Evolutionary conservation across 64 coral and sea anemone species (phyloP).

Genomic region (Montipora capricornis): DNA sequence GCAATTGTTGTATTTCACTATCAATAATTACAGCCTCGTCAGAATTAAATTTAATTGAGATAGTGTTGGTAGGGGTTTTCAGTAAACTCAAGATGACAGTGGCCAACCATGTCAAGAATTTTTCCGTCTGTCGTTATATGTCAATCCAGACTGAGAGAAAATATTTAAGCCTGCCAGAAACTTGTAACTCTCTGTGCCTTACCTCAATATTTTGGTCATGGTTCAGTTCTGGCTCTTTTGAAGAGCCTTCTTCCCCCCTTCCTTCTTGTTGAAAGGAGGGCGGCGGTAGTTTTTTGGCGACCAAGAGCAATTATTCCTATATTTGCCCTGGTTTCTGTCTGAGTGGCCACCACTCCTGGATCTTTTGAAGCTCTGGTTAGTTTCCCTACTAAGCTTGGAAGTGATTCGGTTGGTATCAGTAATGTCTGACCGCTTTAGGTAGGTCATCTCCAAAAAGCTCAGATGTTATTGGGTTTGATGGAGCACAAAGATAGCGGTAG

Average conservation of each 20-base stretch:
- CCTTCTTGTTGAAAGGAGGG: conserved; percentile 3
- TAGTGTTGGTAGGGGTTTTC: conserved; percentile 15
- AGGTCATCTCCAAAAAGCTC: conserved; percentile 59
- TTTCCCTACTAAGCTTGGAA: conserved; percentile 50
- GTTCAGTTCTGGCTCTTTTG: conserved; percentile 29
- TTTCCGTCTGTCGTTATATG: conserved; percentile 22
- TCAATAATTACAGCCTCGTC: conserved; percentile 34
- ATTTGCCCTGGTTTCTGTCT: conserved; percentile 24
- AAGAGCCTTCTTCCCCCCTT: neutral
- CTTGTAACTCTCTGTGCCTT: conserved; percentile 26
- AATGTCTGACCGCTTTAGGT: conserved; percentile 16
- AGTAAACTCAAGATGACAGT: conserved; percentile 33
- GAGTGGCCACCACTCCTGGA: conserved; percentile 38
- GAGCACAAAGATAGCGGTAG: conserved; percentile 36
- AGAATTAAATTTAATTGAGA: conserved; percentile 6
- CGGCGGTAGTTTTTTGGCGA: conserved; percentile 34
- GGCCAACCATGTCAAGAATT: conserved; percentile 43
- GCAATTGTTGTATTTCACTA: conserved; percentile 27
- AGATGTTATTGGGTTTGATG: conserved; percentile 57
- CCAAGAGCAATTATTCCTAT: conserved; percentile 27
- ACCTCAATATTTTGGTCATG: conserved; percentile 34
- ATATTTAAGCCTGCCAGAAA: conserved; percentile 21
- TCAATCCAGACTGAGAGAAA: conserved; percentile 31
- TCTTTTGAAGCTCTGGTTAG: conserved; percentile 52
- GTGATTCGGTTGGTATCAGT: conserved; percentile 50